Evolutionary conservation across 2,113 vertebrate genomes (phyloP).

Genomic region (Trinectes maculatus): DNA sequence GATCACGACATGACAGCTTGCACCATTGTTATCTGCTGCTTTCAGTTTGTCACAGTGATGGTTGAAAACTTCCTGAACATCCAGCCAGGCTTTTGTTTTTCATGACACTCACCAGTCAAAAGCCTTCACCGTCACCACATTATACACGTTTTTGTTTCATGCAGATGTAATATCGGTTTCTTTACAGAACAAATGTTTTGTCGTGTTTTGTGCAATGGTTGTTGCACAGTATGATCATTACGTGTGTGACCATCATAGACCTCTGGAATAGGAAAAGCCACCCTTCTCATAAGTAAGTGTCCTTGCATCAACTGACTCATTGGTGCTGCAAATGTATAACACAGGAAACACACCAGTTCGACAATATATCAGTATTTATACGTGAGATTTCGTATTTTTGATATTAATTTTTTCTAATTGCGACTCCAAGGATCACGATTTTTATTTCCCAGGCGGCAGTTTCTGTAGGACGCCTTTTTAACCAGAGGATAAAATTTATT

Average conservation of each 20-base stretch:
- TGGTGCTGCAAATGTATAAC: slow-evolving; percentile 60
- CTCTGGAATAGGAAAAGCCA: slow-evolving; percentile 67
- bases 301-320: slow-evolving; percentile 69
- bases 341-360: slow-evolving; percentile 41
- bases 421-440: slow-evolving; percentile 26
- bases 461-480: slow-evolving; percentile 37
- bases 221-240: slow-evolving; percentile 33
- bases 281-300: slow-evolving; percentile 65
- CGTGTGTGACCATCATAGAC: slow-evolving; percentile 46
- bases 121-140: slow-evolving; percentile 24
- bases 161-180: slow-evolving; percentile 14
- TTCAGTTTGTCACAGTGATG: slow-evolving; percentile 9
- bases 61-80: slow-evolving; percentile 25
- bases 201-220: slow-evolving; percentile 21
- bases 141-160: slow-evolving; percentile 31
- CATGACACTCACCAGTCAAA: slow-evolving; percentile 38
- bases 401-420: slow-evolving; percentile 60
- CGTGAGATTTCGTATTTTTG: slow-evolving; percentile 76
- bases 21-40: slow-evolving; percentile 33
- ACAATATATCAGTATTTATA: slow-evolving; percentile 60
- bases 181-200: slow-evolving; percentile 28
- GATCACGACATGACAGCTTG: slow-evolving; percentile 25
- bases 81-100: no score
- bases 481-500: slow-evolving; percentile 7
- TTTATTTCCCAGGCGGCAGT: slow-evolving; percentile 34